Evolutionary conservation across 2,888 invertebrate species (phyloP).

Genomic region (Agonopterix heracliana): DNA sequence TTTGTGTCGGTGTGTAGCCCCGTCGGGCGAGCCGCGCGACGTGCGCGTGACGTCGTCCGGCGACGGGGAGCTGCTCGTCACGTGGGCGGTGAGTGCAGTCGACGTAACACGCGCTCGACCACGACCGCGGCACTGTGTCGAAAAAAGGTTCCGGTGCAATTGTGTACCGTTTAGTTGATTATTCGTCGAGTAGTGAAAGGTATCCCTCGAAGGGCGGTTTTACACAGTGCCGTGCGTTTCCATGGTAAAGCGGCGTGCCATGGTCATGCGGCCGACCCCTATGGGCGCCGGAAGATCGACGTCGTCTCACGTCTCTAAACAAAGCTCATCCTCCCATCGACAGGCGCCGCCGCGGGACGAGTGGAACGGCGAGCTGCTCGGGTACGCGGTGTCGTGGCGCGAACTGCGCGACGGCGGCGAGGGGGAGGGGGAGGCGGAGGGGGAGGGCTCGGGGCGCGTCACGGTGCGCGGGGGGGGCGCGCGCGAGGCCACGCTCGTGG

Average conservation of each 20-base stretch:
- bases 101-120: neutral
- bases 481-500: slow-evolving; percentile 61
- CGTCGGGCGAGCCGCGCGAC: slow-evolving; percentile 81
- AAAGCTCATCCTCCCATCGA: neutral
- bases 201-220: neutral
- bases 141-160: neutral
- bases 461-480: slow-evolving; percentile 77
- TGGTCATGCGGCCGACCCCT: neutral
- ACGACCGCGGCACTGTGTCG: neutral
- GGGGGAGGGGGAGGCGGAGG: slow-evolving; percentile 22
- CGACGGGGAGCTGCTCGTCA: slow-evolving; percentile 80
- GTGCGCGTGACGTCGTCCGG: slow-evolving; percentile 80
- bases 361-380: slow-evolving; percentile 84
- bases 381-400: slow-evolving; percentile 81
- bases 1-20: slow-evolving; percentile 57
- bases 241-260: neutral
- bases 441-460: slow-evolving; percentile 75
- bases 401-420: slow-evolving; percentile 27
- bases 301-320: neutral
- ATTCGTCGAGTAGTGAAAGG: neutral
- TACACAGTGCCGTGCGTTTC: neutral
- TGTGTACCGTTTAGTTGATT: neutral
- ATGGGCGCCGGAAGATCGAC: too few relatives aligned
- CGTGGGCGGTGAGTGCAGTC: slow-evolving; percentile 79
- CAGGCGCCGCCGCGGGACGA: slow-evolving; percentile 79